Evolutionary conservation across 2,113 vertebrate species (phyloP), one percentile per base, ranked within the genome.

Genomic region (Carassius carassius): DNA sequence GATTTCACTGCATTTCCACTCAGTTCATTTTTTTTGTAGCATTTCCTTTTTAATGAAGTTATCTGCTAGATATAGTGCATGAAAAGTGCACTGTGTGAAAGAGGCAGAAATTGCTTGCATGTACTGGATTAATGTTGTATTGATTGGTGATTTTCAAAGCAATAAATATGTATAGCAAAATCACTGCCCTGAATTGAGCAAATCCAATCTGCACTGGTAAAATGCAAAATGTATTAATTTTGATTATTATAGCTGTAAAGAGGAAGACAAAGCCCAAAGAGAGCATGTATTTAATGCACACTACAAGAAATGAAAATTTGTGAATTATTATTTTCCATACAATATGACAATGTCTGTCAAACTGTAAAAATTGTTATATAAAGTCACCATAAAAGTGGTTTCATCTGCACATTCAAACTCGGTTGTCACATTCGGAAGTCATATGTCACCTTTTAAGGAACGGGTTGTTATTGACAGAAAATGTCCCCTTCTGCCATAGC

Each of bases 31-130:
- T 63, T 47, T 17, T 23, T 6, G 12, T 4, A 32, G 25, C 58
- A 17, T 80, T 80, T 63, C 35, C 62, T 79, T 79, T 65, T 63
- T 29, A 80, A 65, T 65, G 3, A 63, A 80, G 37, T 16, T 49
- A 25, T 25, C n/a, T 19, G 4, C 70, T 44, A 3, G 21, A 78
- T 60, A 65, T 47, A 14, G n/a, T 25, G 78, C n/a, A 29, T 78
- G 82, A 85, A 41, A 60, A 87, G 85, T 13, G 21, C 10, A 63
- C 67, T 60, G 16, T 35, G 56, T 23, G 14, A 19, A 78, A 17
- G 21, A 78, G 7, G 17, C 54, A n/a, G 41, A 60, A 60, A 41
- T 60, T 21, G n/a, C 29, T 14, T 49, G 29, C 37, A 47, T 4
- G 13, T n/a, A 65, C n/a, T 79, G 37, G 41, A 80, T 65, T 80